Evolutionary conservation across 2,888 invertebrate species (phyloP), one percentile per base, ranked within the genome.

Genomic region (Rotaria magnacalcarata): DNA sequence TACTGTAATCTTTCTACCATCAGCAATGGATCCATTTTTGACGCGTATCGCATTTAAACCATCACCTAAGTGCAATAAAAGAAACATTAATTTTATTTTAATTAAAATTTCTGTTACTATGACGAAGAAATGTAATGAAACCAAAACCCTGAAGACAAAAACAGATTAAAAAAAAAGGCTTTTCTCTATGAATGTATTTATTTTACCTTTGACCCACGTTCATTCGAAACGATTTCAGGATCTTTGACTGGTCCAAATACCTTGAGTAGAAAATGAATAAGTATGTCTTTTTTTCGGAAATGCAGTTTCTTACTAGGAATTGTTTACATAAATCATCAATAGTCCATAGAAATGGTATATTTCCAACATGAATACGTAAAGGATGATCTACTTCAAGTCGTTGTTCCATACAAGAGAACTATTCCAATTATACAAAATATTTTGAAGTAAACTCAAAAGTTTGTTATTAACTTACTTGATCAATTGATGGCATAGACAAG

Each of bases 341-440:
- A 11, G 80, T 80, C 80, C 80, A 80, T 24, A 47, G 3, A 80
- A 80, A 80, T 47, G 80, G 80, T 24, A 80, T 80, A 47, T 80
- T 80, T 24, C 80, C 80, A 24, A 80, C 80, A 80, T 80, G 80
- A 80, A 80, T 80, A 14, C 80, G 80, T n/a, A 80, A 47, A n/a
- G 80, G 80, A n/a, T 43, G 10, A 47, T 80, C 80, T n/a, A 24
- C n/a, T 80, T 80, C 74, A 19, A 27, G 2, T n/a, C n/a, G 58
- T 7, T 56, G 21, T 21, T 56, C 21, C 19, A 56, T 56, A 5
- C 21, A 56, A 21, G 56, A 56, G 24, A 56, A 24, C 56, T 56
- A 56, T 56, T 52, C 3, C 4, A 56, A 24, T 24, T 56, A 24
- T 24, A 24, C 7, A 14, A 24, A 56, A 8, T 2, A 24, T 56